Conservation (phyloP, 2,888 invertebrate species). For the Falcaria lacertinaria region DNA sequence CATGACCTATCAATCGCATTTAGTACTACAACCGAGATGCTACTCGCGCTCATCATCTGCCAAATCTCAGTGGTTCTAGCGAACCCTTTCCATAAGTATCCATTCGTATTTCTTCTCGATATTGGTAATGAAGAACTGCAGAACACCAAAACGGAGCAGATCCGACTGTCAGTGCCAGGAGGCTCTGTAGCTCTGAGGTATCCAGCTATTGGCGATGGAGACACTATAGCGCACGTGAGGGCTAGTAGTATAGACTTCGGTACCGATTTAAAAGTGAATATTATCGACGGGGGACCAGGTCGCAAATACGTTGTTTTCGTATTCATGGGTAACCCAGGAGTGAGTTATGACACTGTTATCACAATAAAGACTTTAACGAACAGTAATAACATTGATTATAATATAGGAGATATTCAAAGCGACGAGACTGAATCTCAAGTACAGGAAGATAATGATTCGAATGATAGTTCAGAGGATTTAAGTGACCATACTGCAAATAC, state of each 20-base stretch:
- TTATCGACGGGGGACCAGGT: slow-evolving; percentile 69
- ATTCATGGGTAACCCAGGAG: slow-evolving; percentile 57
- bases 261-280: slow-evolving; percentile 61
- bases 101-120: slow-evolving; percentile 64
- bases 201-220: slow-evolving; percentile 57
- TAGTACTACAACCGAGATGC: slow-evolving; percentile 46
- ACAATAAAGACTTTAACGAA: slow-evolving; percentile 52
- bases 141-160: slow-evolving; percentile 59
- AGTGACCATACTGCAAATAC: slow-evolving; percentile 35
- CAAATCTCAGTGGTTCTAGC: slow-evolving; percentile 36
- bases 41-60: slow-evolving; percentile 38
- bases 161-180: slow-evolving; percentile 61
- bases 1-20: slow-evolving; percentile 49
- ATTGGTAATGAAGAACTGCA: slow-evolving; percentile 71
- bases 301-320: slow-evolving; percentile 64
- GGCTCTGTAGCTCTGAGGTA: slow-evolving; percentile 64
- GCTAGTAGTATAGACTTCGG: slow-evolving; percentile 70
- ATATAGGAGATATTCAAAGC: slow-evolving; percentile 15
- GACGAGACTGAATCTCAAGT: slow-evolving; percentile 13
- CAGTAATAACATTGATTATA: slow-evolving; percentile 14
- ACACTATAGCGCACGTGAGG: slow-evolving; percentile 61
- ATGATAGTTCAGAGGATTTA: slow-evolving; percentile 37
- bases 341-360: slow-evolving; percentile 58
- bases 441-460: slow-evolving; percentile 25
- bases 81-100: slow-evolving; percentile 66